phyloP scores from a whole-genome alignment of 2,888 invertebrate genomes.

The Eupithecia inturbata region DNA sequence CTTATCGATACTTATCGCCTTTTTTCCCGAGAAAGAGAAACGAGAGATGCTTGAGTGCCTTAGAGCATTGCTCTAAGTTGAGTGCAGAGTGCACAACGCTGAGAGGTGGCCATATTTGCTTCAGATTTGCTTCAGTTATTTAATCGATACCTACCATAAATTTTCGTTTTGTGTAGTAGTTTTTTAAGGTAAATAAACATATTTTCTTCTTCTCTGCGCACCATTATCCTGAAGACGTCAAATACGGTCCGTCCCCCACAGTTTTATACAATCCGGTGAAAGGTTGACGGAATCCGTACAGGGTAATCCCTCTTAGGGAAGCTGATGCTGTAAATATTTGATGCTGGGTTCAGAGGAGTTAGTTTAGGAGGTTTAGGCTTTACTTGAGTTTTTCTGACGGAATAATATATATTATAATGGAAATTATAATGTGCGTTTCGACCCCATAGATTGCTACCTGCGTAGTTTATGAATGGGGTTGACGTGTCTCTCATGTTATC shows the following conservation, averaged over 20 bases:
- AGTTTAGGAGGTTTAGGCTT: slow-evolving; percentile 14
- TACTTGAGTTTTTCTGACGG: slow-evolving; percentile 11
- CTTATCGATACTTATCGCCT: no score
- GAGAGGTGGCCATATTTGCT: no score
- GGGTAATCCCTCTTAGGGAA: slow-evolving; percentile 47
- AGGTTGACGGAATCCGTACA: slow-evolving; percentile 49
- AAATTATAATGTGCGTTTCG: background rate
- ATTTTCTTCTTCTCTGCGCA: no score
- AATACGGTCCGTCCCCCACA: slow-evolving; percentile 21
- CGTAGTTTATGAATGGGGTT: background rate
- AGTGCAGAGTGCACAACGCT: no score
- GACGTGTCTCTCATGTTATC: background rate
- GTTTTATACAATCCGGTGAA: slow-evolving; percentile 51
- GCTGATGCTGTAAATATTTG: slow-evolving; percentile 46
- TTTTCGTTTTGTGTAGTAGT: no score
- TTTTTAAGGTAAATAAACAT: no score
- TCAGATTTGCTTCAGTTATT: no score
- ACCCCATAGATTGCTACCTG: background rate
- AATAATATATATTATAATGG: slow-evolving; percentile 9
- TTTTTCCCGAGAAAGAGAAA: background rate
- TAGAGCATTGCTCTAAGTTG: no score
- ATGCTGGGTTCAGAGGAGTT: slow-evolving; percentile 15
- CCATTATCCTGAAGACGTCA: no score
- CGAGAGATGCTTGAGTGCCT: no score
- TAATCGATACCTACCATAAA: no score